These are phyloP conservation scores for Carcharodon carcharias DNA, from an alignment of 2,797 vertebrate genomes.

Conservation along the genomic window DNA sequence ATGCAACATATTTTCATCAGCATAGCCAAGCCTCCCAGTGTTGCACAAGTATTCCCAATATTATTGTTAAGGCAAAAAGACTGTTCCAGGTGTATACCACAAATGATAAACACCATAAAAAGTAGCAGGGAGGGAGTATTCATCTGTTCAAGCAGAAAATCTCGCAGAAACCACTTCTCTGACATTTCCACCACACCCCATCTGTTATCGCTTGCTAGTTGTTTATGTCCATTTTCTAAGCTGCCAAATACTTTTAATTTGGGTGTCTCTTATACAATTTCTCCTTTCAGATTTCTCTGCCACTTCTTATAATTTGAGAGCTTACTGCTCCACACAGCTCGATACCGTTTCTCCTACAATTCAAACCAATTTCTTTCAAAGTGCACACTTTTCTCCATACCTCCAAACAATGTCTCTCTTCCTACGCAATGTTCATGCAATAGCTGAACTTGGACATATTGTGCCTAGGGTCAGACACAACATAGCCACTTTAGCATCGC, in stretches of 20 bases:
- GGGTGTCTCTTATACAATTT: background rate
- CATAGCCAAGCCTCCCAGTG: background rate
- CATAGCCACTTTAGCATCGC: background rate
- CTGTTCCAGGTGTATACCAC: background rate
- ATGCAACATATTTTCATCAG: background rate
- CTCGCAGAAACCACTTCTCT: background rate
- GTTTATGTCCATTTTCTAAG: background rate
- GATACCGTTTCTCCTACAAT: background rate
- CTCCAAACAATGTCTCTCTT: background rate
- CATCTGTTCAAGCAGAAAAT: background rate
- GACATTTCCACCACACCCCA: background rate
- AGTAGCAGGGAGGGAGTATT: background rate
- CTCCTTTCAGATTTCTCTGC: background rate
- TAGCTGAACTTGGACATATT: background rate
- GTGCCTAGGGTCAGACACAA: constrained; percentile 3
- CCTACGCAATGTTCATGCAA: background rate
- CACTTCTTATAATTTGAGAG: background rate
- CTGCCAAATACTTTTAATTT: background rate
- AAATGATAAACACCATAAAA: background rate
- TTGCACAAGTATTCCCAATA: background rate
- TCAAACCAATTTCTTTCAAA: background rate
- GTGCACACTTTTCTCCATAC: background rate
- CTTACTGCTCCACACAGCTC: background rate
- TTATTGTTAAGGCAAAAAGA: background rate
- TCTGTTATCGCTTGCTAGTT: background rate